A percentile compares a stretch with the other conserved stretches of the same genome.
Conservation (phyloP, 2,113 vertebrate species). For the Corapipo altera region DNA sequence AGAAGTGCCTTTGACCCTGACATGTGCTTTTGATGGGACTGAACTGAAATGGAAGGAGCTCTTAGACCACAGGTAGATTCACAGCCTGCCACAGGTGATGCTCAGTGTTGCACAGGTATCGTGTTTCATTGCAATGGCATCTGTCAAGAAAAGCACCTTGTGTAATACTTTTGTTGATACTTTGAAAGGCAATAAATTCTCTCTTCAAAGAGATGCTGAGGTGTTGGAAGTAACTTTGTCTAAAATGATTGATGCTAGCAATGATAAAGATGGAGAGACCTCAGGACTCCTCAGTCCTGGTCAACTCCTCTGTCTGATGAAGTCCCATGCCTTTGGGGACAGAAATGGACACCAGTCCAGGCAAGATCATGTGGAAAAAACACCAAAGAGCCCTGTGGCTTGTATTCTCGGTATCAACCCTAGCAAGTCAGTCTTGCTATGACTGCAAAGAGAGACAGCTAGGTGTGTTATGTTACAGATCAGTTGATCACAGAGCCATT, state of each 20-base stretch:
- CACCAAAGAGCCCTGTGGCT: background rate
- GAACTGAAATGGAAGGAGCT: background rate
- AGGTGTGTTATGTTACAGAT: background rate
- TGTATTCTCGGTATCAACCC: background rate
- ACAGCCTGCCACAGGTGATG: background rate
- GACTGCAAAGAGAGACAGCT: background rate
- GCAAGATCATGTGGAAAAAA: background rate
- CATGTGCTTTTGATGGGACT: background rate
- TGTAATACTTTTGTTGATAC: background rate
- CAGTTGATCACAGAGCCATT: background rate
- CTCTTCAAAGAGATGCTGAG: background rate
- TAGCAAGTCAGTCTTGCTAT: background rate
- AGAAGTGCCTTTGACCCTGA: background rate
- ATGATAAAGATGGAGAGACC: background rate
- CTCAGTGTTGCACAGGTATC: background rate
- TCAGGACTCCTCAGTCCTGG: background rate
- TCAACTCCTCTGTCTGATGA: background rate
- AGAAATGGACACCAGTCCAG: background rate
- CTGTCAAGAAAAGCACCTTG: background rate
- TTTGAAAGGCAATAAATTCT: background rate
- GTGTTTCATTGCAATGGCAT: background rate
- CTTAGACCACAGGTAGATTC: background rate
- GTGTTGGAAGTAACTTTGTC: background rate
- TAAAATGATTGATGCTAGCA: background rate
- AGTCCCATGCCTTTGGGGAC: background rate